These are phyloP conservation scores for Papilio machaon DNA, from an alignment of 1,140 invertebrate species.

Conservation along the genomic window DNA sequence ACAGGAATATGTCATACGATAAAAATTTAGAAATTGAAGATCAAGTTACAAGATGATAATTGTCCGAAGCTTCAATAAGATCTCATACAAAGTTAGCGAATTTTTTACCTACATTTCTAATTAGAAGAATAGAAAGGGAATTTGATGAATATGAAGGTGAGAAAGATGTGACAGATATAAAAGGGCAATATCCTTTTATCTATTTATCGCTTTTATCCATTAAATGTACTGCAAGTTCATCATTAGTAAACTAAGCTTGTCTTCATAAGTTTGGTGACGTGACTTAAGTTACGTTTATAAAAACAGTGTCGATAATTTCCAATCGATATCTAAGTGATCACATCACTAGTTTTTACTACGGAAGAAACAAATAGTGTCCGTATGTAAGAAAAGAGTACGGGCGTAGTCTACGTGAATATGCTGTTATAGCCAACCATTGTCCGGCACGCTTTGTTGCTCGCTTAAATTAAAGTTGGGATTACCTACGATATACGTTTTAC, in stretches of 20 bases:
- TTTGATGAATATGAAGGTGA: too few species aligned
- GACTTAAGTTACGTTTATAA: not conserved
- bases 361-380: conserved; percentile 38
- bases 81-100: too few species aligned
- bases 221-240: too few species aligned
- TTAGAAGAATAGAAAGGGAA: too few species aligned
- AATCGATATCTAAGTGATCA: not conserved
- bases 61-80: too few species aligned
- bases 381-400: conserved; percentile 47
- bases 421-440: conserved; percentile 60
- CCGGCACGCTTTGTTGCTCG: conserved; percentile 65
- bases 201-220: too few species aligned
- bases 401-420: conserved; percentile 52
- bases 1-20: conserved; percentile 50
- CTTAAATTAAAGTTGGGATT: conserved; percentile 58
- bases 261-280: too few species aligned
- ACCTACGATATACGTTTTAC: conserved; percentile 36
- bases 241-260: too few species aligned
- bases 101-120: too few species aligned
- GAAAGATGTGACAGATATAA: too few species aligned
- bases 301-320: not conserved
- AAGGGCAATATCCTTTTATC: too few species aligned
- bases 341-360: conserved; percentile 24
- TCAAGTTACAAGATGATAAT: too few species aligned
- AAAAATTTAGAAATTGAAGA: not conserved